Evolutionary conservation across 92 coral and sea anemone genomes (phyloP).

Genomic region (Blastomussa wellsi): DNA sequence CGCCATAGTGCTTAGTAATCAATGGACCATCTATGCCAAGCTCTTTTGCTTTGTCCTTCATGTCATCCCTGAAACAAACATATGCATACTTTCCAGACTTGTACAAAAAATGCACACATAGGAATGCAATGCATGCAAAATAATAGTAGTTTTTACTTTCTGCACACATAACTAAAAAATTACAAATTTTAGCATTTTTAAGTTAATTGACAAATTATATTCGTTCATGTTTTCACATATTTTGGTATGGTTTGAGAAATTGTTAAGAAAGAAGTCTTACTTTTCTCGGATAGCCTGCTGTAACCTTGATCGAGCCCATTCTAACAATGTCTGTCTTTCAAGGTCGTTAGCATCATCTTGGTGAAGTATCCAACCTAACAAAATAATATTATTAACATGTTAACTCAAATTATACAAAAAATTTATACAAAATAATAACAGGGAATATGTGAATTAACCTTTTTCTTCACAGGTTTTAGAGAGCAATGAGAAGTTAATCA

Average conservation of each 20-base stretch:
- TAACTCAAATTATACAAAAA: no score
- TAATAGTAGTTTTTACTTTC: not conserved
- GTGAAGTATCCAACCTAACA: slow-evolving; percentile 88
- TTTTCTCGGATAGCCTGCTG: slow-evolving; percentile 78
- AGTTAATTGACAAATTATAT: no score
- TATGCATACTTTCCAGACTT: no score
- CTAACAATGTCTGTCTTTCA: slow-evolving; percentile 90
- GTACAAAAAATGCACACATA: not conserved
- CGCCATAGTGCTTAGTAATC: slow-evolving; percentile 82
- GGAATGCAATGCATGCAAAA: not conserved
- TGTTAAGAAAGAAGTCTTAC: slow-evolving; percentile 38
- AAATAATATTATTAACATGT: not conserved
- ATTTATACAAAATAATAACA: no score
- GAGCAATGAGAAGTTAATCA: slow-evolving; percentile 86
- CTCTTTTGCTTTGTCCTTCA: slow-evolving; percentile 74
- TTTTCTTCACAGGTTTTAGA: slow-evolving; percentile 85
- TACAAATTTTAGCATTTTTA: no score
- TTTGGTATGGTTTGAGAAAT: not conserved
- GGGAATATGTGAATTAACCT: slow-evolving; percentile 42
- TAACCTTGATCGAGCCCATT: slow-evolving; percentile 91
- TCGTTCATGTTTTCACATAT: no score
- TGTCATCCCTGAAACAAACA: slow-evolving; percentile 63
- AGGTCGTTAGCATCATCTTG: slow-evolving; percentile 76
- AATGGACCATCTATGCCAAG: slow-evolving; percentile 81
- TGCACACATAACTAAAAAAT: no score